Evolutionary conservation across 2,888 invertebrate species (phyloP).

Genomic region (Oxystoma pomonae): DNA sequence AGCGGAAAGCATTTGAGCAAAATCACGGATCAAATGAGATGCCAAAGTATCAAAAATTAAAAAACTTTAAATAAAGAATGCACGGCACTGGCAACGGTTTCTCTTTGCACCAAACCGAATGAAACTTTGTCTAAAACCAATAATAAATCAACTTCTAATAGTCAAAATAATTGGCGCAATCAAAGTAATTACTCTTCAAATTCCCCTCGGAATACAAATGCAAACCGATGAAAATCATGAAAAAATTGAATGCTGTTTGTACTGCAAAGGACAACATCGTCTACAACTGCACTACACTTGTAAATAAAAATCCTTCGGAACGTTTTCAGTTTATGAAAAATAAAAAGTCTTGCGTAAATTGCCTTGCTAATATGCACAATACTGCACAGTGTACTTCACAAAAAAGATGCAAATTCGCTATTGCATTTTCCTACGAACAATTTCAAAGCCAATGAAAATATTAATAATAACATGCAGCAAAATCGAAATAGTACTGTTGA

Average conservation of each 20-base stretch:
- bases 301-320: slow-evolving; percentile 1
- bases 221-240: neutral
- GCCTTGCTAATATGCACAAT: neutral
- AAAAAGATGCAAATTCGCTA: neutral
- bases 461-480: too few relatives aligned
- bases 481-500: neutral
- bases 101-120: neutral
- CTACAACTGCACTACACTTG: neutral
- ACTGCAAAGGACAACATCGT: neutral
- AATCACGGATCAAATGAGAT: neutral
- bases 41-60: neutral
- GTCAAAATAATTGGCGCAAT: too few relatives aligned
- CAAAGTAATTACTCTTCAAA: too few relatives aligned
- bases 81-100: neutral
- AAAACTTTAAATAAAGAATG: neutral
- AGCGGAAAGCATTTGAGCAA: neutral
- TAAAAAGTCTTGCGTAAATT: neutral
- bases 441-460: neutral
- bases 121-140: neutral
- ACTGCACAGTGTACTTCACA: neutral
- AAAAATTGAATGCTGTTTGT: neutral
- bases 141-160: too few relatives aligned
- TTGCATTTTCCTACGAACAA: neutral
- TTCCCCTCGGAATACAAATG: neutral
- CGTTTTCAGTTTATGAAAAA: neutral